Base-by-base conservation (phyloP, 2,888 invertebrate genomes). In the Catonia carolina region DNA sequence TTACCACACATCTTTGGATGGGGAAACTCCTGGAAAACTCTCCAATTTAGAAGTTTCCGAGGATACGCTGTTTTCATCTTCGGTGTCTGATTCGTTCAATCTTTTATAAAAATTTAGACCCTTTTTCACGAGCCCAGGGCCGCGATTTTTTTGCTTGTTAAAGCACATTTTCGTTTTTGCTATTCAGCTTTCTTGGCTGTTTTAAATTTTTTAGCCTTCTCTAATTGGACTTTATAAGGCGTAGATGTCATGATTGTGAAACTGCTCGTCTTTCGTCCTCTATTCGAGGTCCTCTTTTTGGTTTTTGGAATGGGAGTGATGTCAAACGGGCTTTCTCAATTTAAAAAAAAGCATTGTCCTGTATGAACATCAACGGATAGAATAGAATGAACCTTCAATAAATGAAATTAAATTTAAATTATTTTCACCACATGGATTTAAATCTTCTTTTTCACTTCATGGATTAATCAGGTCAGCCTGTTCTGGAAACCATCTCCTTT, bases 241-340 rank as follows among this genome's bases (percentile, higher is more conserved):
- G 49, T 37, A 55, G 39, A 55, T 14, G 55, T 55, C n/a, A 36
- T 55, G 22, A 55, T 27, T 15, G 35, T 54, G 47, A 20, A 31
- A 17, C 45, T 47, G 47, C 48, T 48, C 48, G 23, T 37, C 48
- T 55, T 55, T 55, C 48, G 36, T 27, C 37, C 55, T 14, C 55
- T 49, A 55, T 49, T 49, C 31, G 31, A 49, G 14, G 14, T 49
- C 23, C 33, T 49, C 23, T 49, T 49, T 12, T 27, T 22, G 27
- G 27, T 31, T 49, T 49, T 4, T 49, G 49, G 49, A 49, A 49
- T 27, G 10, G 27, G 49, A 31, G 23, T 49, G 20, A 49, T 49
- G 23, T 49, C 49, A 31, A 27, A 49, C 12, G 27, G 49, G 49
- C 49, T 49, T 14, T n/a, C n/a, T n/a, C n/a, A n/a, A n/a, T n/a